Base-by-base conservation (phyloP, 2,113 vertebrate genomes). In the Lagopus muta region DNA sequence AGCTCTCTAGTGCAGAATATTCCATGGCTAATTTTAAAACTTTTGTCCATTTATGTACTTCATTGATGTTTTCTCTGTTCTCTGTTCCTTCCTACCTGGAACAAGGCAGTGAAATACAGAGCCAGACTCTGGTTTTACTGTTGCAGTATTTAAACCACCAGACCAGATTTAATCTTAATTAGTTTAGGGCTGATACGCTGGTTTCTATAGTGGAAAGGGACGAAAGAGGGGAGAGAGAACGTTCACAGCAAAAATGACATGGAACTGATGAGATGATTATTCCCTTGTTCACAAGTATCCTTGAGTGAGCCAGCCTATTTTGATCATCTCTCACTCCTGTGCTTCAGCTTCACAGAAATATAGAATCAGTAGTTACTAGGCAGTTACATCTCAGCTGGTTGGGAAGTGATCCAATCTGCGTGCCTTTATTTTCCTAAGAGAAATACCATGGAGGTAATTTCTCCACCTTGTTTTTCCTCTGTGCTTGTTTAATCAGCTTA, bases 401-500 rank as follows among this genome's bases (percentile, higher is more conserved):
- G 82, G 64, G 52, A 89, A 94, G 50, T 27, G 13, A 77, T 76
- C 79, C 32, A 17, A 84, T 61, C 48, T 2, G 38, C 64, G 69
- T 13, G 77, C 61, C 15, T 81, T 74, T 43, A 79, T 93, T 89
- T 92, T 91, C 82, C 88, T 81, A 20, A 80, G 76, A 92, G 65
- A 74, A 83, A 32, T 73, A 85, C 81, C 82, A 54, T 50, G 45
- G 50, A 91, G 28, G 84, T 65, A 82, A 89, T 80, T 92, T 82
- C 79, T 91, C 64, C 55, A 75, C 82, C 75, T 88, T 88, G 88
- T 91, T 96, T 93, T 93, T 71, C 72, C 61, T 71, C 88, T 77
- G 72, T 88, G 65, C 72, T 90, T 60, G 61, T 88, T 92, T 94
- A 97, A 96, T 96, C 91, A 88, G 89, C 72, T 96, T 91, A 93